Percentiles rank a stretch among this genome's conserved stretches.
These are phyloP conservation scores for Amphiprion percula DNA, from an alignment of 2,113 vertebrate genomes.

Conservation along the genomic window DNA sequence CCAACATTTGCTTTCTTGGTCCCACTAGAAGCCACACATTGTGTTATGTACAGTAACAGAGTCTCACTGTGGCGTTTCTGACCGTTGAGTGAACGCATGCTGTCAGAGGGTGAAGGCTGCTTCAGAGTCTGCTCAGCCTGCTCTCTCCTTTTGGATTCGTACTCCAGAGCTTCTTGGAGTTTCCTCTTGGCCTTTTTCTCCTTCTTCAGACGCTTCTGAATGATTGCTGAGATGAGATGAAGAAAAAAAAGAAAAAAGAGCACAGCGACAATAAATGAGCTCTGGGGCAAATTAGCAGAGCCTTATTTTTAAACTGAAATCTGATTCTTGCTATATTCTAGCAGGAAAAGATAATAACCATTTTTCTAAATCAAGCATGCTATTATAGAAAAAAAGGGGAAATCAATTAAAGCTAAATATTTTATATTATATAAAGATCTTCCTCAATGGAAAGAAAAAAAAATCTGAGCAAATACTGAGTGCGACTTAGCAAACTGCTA, in stretches of 20 bases:
- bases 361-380: conserved; percentile 14
- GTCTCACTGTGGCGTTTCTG: conserved; percentile 73
- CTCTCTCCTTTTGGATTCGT: conserved; percentile 97
- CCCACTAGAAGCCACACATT: background rate
- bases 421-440: conserved; percentile 69
- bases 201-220: conserved; percentile 99
- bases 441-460: conserved; percentile 51
- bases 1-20: background rate
- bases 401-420: conserved; percentile 76
- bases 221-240: conserved; percentile 87
- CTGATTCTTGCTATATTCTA: conserved; percentile 7
- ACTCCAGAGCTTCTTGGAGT: conserved; percentile 99
- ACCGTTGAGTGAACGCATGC: conserved; percentile 97
- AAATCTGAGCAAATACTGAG: conserved; percentile 64
- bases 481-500: conserved; percentile 76
- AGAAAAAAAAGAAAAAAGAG: background rate
- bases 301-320: conserved; percentile 16
- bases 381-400: conserved; percentile 36
- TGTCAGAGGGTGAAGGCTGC: conserved; percentile 95
- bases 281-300: conserved; percentile 14
- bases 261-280: conserved; percentile 33
- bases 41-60: background rate
- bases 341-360: conserved; percentile 32
- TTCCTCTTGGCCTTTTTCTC: conserved; percentile 99
- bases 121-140: conserved; percentile 96